A percentile compares a stretch with the other conserved stretches of the same genome.
Evolutionary conservation across 2,797 vertebrate genomes (phyloP).

Genomic region (Pangasius mekongensis): DNA sequence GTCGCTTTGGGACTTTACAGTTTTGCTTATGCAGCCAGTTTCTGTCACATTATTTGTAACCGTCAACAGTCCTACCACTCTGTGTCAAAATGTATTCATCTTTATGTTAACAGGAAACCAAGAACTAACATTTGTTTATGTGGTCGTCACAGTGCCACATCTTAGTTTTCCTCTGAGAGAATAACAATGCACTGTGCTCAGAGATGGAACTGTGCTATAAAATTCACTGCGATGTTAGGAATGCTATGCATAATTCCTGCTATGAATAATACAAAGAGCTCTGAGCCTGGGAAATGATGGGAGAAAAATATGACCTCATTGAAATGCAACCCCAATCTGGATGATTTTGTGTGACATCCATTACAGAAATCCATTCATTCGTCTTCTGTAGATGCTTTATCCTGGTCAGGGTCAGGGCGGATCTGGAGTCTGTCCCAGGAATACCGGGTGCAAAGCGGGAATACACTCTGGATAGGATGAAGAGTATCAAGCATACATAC

Average conservation of each 20-base stretch:
- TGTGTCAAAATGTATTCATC: conserved; percentile 22
- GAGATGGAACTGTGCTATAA: conserved; percentile 32
- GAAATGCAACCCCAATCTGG: conserved; percentile 42
- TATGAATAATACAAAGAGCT: conserved; percentile 47
- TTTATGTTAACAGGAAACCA: conserved; percentile 6
- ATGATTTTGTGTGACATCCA: conserved; percentile 35
- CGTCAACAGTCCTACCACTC: neutral
- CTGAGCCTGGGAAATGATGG: conserved; percentile 37
- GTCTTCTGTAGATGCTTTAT: neutral
- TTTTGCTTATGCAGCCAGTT: conserved; percentile 23
- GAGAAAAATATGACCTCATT: conserved; percentile 43
- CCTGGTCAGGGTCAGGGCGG: neutral
- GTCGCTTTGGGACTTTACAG: conserved; percentile 7
- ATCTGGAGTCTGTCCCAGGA: neutral
- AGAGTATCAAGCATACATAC: neutral
- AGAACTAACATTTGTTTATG: conserved; percentile 20
- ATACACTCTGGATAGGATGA: neutral
- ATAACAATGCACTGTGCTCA: conserved; percentile 13
- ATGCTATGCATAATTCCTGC: conserved; percentile 48
- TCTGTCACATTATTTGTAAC: conserved; percentile 10
- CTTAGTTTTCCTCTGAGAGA: conserved; percentile 23
- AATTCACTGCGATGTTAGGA: conserved; percentile 43
- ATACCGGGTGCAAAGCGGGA: neutral
- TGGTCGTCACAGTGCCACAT: neutral
- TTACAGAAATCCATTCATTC: conserved; percentile 37